Percentiles rank a stretch among this genome's conserved stretches.
These are phyloP conservation scores for Nysson spinosus DNA, from an alignment of 2,888 invertebrate species.

Conservation along the genomic window DNA sequence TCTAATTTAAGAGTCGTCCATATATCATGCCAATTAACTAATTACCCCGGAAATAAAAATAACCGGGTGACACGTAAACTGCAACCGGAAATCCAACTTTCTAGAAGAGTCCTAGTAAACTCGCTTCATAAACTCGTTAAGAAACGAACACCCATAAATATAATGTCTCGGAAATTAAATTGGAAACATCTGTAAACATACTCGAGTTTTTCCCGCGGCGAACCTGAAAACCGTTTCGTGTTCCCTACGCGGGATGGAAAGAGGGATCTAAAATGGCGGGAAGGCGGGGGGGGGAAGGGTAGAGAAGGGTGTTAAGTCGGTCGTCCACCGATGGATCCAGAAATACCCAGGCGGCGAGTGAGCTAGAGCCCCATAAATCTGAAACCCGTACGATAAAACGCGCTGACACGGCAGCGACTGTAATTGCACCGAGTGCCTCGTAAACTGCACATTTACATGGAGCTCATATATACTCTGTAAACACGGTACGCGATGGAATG, in stretches of 20 bases:
- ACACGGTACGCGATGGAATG: slow-evolving; percentile 44
- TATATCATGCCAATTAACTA: too few relatives aligned
- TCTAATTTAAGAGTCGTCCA: too few relatives aligned
- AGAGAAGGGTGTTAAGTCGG: slow-evolving; percentile 33
- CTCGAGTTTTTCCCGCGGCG: background rate
- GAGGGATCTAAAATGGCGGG: slow-evolving; percentile 13
- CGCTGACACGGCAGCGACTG: slow-evolving; percentile 61
- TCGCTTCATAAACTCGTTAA: too few relatives aligned
- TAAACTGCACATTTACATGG: slow-evolving; percentile 62
- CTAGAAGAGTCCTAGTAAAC: too few relatives aligned
- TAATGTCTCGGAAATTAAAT: background rate
- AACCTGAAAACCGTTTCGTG: background rate
- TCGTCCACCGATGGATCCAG: slow-evolving; percentile 39
- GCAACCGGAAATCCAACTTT: too few relatives aligned
- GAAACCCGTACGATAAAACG: slow-evolving; percentile 63
- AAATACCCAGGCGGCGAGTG: slow-evolving; percentile 46
- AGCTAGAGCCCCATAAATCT: slow-evolving; percentile 59
- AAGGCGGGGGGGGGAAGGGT: background rate
- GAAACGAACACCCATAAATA: background rate
- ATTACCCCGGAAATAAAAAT: too few relatives aligned
- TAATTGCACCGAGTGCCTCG: slow-evolving; percentile 67
- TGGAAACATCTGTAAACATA: background rate
- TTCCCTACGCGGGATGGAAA: background rate
- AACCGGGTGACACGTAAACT: too few relatives aligned
- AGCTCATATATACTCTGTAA: slow-evolving; percentile 33